Percentiles rank a stretch among this genome's conserved stretches.
Evolutionary conservation across 2,113 vertebrate species (phyloP).

Genomic region (Lampris megalopsis): DNA sequence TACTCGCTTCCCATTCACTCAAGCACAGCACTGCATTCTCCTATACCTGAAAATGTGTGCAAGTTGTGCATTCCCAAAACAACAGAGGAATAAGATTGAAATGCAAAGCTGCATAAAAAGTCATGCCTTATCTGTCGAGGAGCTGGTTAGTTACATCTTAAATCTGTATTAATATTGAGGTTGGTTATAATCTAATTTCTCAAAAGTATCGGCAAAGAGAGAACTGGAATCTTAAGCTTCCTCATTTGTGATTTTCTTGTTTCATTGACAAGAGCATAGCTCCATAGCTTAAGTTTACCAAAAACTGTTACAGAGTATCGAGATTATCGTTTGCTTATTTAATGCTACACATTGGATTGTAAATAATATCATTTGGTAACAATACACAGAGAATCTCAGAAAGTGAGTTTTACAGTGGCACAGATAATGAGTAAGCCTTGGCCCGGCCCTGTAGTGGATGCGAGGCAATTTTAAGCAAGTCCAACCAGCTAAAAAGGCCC

Average conservation of each 20-base stretch:
- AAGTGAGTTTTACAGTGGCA: neutral
- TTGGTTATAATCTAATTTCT: neutral
- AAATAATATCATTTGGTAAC: neutral
- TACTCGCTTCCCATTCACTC: neutral
- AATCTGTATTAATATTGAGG: neutral
- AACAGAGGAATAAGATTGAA: too few relatives aligned
- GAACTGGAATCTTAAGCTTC: neutral
- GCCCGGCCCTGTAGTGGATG: conserved; percentile 29
- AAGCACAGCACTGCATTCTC: neutral
- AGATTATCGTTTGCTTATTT: neutral
- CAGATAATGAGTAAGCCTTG: conserved; percentile 16
- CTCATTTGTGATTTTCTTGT: neutral
- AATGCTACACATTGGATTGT: neutral
- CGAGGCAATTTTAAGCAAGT: conserved; percentile 26
- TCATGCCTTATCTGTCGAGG: too few relatives aligned
- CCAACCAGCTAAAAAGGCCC: conserved; percentile 46
- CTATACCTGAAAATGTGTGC: neutral
- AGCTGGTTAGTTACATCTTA: neutral
- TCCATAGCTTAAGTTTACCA: too few relatives aligned
- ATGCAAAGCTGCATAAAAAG: too few relatives aligned
- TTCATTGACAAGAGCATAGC: neutral
- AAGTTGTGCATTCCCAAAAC: neutral
- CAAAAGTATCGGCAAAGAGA: neutral
- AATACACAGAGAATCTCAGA: neutral
- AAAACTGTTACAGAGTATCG: neutral